Evolutionary conservation across 1,140 invertebrate genomes (phyloP), one percentile per base, ranked within the genome.

Genomic region (Hesperophylax magnus): DNA sequence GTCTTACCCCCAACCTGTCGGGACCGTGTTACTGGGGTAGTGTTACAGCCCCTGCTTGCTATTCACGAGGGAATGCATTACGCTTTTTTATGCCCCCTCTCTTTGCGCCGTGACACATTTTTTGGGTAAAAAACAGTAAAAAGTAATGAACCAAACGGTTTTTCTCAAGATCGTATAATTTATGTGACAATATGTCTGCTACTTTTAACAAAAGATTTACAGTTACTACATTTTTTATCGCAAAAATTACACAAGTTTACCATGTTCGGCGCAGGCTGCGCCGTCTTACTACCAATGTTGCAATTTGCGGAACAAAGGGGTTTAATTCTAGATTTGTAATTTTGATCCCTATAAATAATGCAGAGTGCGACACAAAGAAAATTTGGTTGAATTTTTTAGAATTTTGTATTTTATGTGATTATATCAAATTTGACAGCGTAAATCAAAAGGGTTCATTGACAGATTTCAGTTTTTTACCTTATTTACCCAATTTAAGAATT

Each of bases 301-400:
- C 82, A 84, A 84, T 84, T 84, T 84, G 80, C 82, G 81, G 79
- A 80, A 84, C 82, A 84, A 84, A 84, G 82, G 82, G 82, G 78
- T 84, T 81, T 81, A 84, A 81, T 84, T 84, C 81, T 72, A 27
- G 52, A 61, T 77, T 74, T 60, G 60, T 65, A 69, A 77, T 77
- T n/a, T 67, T 47, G 58, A 53, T 52, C 65, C 20, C 60, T 54
- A 54, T 65, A 71, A 71, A 76, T 56, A 78, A 81, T 56, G 22
- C 11, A 58, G 39, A 47, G 47, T 65, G 20, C 71, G 22, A n/a
- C 34, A 63, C 34, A 39, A 27, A 61, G 6, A 76, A 27, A 76
- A 31, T 78, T 56, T 61, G 22, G 15, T 60, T 53, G 18, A 8
- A 18, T 75, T 82, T 71, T 71, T 53, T 71, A 71, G 18, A 53